phyloP scores from a whole-genome alignment of 2,113 vertebrate genomes.

The Sakesphorus luctuosus region DNA sequence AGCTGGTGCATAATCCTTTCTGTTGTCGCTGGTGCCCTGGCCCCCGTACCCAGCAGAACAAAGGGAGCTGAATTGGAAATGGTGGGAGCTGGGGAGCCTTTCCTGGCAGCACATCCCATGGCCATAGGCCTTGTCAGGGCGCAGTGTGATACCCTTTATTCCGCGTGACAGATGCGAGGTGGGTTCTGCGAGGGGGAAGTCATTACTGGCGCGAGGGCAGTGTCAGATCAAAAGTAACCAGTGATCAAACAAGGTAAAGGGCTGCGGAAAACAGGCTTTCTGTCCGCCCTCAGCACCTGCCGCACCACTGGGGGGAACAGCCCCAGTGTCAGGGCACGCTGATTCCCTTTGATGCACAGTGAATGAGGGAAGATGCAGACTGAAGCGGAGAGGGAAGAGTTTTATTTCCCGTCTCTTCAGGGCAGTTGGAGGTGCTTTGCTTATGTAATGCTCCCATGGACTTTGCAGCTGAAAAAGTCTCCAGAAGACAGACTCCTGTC shows the following conservation, averaged over 20 bases:
- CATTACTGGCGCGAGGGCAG: conserved; percentile 80
- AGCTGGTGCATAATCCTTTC: conserved; percentile 83
- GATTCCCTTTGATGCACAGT: conserved; percentile 80
- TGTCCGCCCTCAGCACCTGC: conserved; percentile 81
- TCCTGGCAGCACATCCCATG: conserved; percentile 75
- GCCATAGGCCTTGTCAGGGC: conserved; percentile 80
- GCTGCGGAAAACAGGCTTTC: conserved; percentile 81
- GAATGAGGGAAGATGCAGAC: conserved; percentile 68
- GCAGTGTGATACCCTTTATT: conserved; percentile 87
- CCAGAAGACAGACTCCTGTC: background rate
- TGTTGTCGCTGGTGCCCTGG: conserved; percentile 77
- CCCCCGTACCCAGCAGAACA: conserved; percentile 78
- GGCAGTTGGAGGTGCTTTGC: conserved; percentile 55
- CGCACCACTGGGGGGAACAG: conserved; percentile 75
- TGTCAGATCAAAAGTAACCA: conserved; percentile 85
- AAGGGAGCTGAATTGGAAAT: conserved; percentile 84
- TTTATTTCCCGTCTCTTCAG: conserved; percentile 65
- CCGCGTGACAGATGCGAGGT: conserved; percentile 83
- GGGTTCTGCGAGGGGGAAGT: conserved; percentile 79
- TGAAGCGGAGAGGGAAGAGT: conserved; percentile 68
- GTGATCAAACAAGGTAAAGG: conserved; percentile 82
- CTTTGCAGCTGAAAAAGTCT: background rate
- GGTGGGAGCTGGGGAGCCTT: conserved; percentile 80
- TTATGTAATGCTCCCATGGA: conserved; percentile 3
- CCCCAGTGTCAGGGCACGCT: conserved; percentile 76